Conservation (phyloP, 2,888 invertebrate genomes). For the Parnassius mnemosyne region DNA sequence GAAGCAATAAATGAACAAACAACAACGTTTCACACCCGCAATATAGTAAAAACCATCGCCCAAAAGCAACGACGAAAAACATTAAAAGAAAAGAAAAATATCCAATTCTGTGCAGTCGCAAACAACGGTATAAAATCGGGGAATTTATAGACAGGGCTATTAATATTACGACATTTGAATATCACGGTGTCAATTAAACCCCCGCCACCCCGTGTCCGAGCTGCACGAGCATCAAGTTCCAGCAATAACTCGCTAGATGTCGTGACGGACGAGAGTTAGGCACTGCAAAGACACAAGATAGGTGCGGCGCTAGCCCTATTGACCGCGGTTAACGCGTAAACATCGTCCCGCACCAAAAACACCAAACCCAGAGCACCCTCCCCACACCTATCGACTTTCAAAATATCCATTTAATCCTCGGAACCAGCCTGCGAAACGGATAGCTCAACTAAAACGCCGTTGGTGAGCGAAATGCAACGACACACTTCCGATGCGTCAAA, state of each 20-base stretch:
- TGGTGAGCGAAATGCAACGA: slow-evolving; percentile 36
- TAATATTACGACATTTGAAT: slow-evolving; percentile 51
- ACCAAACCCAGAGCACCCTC: slow-evolving; percentile 9
- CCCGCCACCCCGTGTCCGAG: background rate
- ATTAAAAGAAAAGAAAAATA: slow-evolving; percentile 18
- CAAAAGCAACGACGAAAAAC: slow-evolving; percentile 27
- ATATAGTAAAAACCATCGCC: background rate
- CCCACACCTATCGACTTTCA: slow-evolving; percentile 30
- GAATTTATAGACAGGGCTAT: slow-evolving; percentile 22
- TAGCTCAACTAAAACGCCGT: slow-evolving; percentile 33
- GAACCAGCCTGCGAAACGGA: background rate
- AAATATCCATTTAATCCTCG: slow-evolving; percentile 36
- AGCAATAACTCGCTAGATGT: slow-evolving; percentile 69
- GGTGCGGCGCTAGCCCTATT: slow-evolving; percentile 72
- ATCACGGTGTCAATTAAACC: slow-evolving; percentile 66
- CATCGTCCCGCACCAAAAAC: slow-evolving; percentile 53
- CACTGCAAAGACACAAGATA: slow-evolving; percentile 56
- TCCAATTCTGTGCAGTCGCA: slow-evolving; percentile 20
- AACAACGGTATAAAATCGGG: slow-evolving; percentile 23
- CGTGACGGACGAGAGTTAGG: slow-evolving; percentile 72
- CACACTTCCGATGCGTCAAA: slow-evolving; percentile 22
- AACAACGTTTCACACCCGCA: background rate
- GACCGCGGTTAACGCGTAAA: slow-evolving; percentile 75
- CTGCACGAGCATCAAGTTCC: slow-evolving; percentile 32
- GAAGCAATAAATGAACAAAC: slow-evolving; percentile 11